These are phyloP conservation scores for Enhydra lutris DNA, from an alignment of 2,113 vertebrate species.

Conservation along the genomic window DNA sequence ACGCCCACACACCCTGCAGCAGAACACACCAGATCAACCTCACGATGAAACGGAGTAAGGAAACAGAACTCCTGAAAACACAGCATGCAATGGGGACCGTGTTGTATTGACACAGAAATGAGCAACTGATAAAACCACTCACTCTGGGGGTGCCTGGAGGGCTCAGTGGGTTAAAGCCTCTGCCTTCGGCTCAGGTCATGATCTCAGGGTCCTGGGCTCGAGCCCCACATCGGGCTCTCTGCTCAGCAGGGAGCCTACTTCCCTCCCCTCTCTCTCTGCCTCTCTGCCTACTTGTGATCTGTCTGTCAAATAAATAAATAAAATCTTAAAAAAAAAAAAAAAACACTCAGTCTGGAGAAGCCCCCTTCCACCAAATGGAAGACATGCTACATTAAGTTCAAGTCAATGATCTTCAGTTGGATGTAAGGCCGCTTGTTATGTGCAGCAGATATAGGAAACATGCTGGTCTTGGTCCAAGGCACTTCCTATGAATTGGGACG, in stretches of 20 bases:
- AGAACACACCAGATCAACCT: background rate
- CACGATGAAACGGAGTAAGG: background rate
- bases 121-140: fast-evolving
- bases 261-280: no score
- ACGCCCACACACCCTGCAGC: background rate
- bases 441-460: fast-evolving
- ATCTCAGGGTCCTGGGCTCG: no score
- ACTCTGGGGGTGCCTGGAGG: no score
- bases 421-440: background rate
- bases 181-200: no score
- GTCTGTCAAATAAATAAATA: no score
- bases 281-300: no score
- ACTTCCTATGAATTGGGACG: background rate
- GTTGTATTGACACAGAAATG: fast-evolving
- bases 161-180: no score
- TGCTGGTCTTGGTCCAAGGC: background rate
- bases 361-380: background rate
- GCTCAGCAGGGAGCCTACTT: no score
- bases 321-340: no score
- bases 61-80: background rate
- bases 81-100: fast-evolving
- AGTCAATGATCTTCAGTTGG: no score
- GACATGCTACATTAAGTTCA: background rate
- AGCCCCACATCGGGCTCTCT: no score
- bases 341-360: background rate